Evolutionary conservation across 2,797 vertebrate species (phyloP).

Genomic region (Sparus aurata): DNA sequence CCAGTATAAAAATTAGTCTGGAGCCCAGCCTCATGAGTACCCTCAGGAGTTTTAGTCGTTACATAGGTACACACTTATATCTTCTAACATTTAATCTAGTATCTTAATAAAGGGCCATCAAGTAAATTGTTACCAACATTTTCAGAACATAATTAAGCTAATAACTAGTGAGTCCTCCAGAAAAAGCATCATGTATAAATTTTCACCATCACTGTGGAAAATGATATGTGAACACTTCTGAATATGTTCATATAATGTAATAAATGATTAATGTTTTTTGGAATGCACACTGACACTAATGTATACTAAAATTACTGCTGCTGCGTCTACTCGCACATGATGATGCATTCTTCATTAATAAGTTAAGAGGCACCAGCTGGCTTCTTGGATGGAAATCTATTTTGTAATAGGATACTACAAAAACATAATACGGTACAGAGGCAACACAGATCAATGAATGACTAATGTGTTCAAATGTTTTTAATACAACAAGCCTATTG

Average conservation of each 20-base stretch:
- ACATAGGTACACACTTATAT: not conserved
- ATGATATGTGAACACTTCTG: not conserved
- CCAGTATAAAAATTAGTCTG: too few species aligned
- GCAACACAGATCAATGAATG: not conserved
- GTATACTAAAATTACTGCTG: not conserved
- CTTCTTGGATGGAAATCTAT: conserved; percentile 13
- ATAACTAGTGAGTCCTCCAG: not conserved
- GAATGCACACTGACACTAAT: not conserved
- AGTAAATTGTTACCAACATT: not conserved
- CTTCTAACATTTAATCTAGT: not conserved
- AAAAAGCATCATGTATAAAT: not conserved
- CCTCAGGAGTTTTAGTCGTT: too few species aligned
- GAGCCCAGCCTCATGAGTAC: too few species aligned
- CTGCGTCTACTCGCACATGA: not conserved
- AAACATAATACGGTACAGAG: conserved; percentile 1
- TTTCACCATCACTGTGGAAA: not conserved
- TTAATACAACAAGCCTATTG: not conserved
- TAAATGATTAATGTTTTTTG: not conserved
- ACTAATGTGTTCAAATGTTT: not conserved
- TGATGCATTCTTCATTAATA: conserved; percentile 5
- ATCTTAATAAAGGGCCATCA: not conserved
- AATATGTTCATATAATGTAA: not conserved
- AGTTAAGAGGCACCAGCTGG: conserved; percentile 6
- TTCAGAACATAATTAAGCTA: conserved; percentile 1
- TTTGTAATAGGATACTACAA: conserved; percentile 21